These are phyloP conservation scores for Sebastes ruberrimus DNA, from an alignment of 2,797 vertebrate species.

Conservation along the genomic window DNA sequence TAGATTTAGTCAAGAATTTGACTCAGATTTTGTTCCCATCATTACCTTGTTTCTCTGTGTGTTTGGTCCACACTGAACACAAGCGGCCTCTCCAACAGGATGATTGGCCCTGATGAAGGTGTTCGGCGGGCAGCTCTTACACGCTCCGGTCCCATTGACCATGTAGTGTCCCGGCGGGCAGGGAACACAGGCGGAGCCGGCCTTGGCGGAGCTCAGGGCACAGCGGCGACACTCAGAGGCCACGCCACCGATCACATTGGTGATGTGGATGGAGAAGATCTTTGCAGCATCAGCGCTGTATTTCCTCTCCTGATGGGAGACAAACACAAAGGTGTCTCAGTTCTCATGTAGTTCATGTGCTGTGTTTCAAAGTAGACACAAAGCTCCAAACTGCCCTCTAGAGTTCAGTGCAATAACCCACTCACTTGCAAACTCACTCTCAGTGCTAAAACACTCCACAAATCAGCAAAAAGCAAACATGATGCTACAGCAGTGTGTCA, in stretches of 20 bases:
- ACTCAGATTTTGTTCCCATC: background rate
- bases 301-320: conserved; percentile 81
- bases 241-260: conserved; percentile 90
- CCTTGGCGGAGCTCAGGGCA: conserved; percentile 71
- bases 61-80: conserved; percentile 89
- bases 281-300: conserved; percentile 89
- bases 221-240: conserved; percentile 91
- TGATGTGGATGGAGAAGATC: conserved; percentile 92
- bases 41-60: conserved; percentile 88
- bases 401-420: background rate
- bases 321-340: background rate
- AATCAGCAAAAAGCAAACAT: background rate
- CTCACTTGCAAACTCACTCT: background rate
- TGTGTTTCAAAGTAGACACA: background rate
- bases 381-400: conserved; percentile 57
- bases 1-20: background rate
- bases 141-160: conserved; percentile 80
- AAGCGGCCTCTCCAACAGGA: conserved; percentile 82
- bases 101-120: conserved; percentile 86
- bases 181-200: conserved; percentile 86
- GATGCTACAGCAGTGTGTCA: background rate
- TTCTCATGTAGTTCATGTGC: background rate
- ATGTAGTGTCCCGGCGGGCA: conserved; percentile 90
- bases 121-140: conserved; percentile 84
- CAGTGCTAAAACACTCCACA: background rate